Evolutionary conservation across 2,888 invertebrate species (phyloP), one percentile per base, ranked within the genome.

Genomic region (Baronia brevicornis): DNA sequence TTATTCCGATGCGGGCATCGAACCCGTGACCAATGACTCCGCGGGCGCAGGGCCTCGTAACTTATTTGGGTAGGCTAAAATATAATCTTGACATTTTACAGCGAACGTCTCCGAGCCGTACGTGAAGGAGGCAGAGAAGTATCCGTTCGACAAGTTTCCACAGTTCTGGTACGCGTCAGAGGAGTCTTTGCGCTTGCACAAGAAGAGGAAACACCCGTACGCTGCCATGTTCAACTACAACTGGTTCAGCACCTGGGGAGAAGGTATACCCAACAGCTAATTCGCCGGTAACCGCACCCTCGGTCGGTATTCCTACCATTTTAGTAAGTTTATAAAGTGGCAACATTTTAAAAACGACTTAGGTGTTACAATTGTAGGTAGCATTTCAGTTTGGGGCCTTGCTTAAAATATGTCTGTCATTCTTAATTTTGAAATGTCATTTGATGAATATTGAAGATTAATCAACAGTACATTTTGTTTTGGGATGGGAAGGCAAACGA

Each of bases 121-220:
- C 47, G 61, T 61, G 2, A 74, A 72, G 9, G 80, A 80, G 33
- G 61, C 79, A 0, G 51, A 63, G 1, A 75, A 68, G 15, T 82
- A 65, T 12, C 66, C 79, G 0, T 78, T 67, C 38, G 74, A 78
- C 47, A 72, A 70, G 19, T 75, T 41, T 45, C 82, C 82, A 0
- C 82, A 84, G 25, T 77, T 60, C 38, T 84, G 80, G 80, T 84
- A 79, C 34, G 80, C 82, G 0, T 77, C 77, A 0, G 82, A 84
- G 18, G 82, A 84, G 13, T 84, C 82, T 0, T 51, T 84, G 0
- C 41, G 80, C 0, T 52, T 82, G 0, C 82, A 84, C 44, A 80
- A 79, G 44, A 84, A 84, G 10, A 36, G 82, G 5, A 84, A 84
- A 57, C 82, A 84, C 3, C 80, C 82, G 0, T 79, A 84, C 41